phyloP scores from a whole-genome alignment of 1,140 invertebrate genomes.

The Eurosta solidaginis region DNA sequence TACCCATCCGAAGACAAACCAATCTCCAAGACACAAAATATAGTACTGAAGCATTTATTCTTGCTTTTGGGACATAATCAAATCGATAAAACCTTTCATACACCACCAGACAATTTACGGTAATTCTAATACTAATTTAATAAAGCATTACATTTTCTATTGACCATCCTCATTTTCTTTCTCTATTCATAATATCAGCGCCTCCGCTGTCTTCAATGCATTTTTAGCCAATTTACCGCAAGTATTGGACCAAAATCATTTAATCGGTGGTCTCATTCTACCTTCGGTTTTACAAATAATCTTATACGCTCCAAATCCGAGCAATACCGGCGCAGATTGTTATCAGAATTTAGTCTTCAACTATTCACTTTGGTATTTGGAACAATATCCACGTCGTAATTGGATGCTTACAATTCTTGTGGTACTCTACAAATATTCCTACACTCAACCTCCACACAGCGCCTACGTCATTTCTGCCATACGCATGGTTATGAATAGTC shows the following conservation, averaged over 20 bases:
- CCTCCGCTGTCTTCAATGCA: slow-evolving; percentile 93
- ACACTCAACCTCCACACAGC: slow-evolving; percentile 79
- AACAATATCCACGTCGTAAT: slow-evolving; percentile 80
- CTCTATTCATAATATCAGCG: slow-evolving; percentile 50
- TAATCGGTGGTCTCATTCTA: slow-evolving; percentile 85
- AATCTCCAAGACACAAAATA: slow-evolving; percentile 76
- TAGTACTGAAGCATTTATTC: slow-evolving; percentile 91
- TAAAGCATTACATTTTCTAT: background rate
- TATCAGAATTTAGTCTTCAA: slow-evolving; percentile 58
- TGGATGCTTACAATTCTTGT: slow-evolving; percentile 95
- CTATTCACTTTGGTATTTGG: slow-evolving; percentile 88
- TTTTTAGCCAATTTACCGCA: slow-evolving; percentile 92
- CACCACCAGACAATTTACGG: slow-evolving; percentile 86
- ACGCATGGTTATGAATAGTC: slow-evolving; percentile 89
- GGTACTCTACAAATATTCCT: slow-evolving; percentile 97
- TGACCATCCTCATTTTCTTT: background rate
- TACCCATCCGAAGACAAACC: slow-evolving; percentile 86
- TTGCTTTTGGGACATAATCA: slow-evolving; percentile 92
- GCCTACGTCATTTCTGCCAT: slow-evolving; percentile 81
- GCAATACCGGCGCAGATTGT: slow-evolving; percentile 57
- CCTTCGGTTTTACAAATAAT: slow-evolving; percentile 84
- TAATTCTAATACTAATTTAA: slow-evolving; percentile 51
- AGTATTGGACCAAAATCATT: slow-evolving; percentile 92
- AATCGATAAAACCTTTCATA: slow-evolving; percentile 86
- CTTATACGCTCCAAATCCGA: slow-evolving; percentile 81